Base-by-base conservation (phyloP, 2,888 invertebrate species). In the Brachyptera putata region DNA sequence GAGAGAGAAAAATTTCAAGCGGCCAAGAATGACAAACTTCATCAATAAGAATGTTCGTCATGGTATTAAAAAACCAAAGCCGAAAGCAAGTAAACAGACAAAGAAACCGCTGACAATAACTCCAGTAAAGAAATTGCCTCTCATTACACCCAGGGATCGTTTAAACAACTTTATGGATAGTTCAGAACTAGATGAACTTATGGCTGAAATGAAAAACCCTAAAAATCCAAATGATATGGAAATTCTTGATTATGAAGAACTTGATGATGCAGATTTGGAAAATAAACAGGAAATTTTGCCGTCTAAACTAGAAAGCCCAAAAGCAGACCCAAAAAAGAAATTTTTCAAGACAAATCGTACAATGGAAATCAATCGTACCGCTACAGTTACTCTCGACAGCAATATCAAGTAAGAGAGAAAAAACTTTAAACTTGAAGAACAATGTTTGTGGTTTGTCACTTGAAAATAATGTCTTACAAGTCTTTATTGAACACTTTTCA, bases 61-160 rank as follows among this genome's bases (percentile, higher is more conserved):
- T 68, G 81, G 78, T 62, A 84, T 86, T 56, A 77, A 78, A 50
- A 84, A 80, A 69, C 84, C 84, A 0, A 86, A 81, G 71, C 70
- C 75, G 1, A 76, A 77, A 56, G 56, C 55, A 69, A 57, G 60
- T 61, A 11, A 64, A 66, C 13, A 49, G 70, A 11, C 61, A 72
- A 73, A 61, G 64, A 9, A 13, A 11, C 18, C 11, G n/a, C 13
- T 24, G 37, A 14, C 25, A 34, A 56, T 34, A 13, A 56, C 25
- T 14, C 24, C 69, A n/a, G 69, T 71, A 5, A 55, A 68, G 22
- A 70, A 70, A 62, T 66, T 71, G 2, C 67, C 72, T 0, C 71
- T 71, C 59, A 71, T 72, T 57, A 69, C 69, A 13, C 67, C 68
- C 1, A 36, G 11, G 2, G 56, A 61, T 22, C 49, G 61, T 18